phyloP scores from a whole-genome alignment of 2,113 vertebrate genomes.

The Laterallus jamaicensis region DNA sequence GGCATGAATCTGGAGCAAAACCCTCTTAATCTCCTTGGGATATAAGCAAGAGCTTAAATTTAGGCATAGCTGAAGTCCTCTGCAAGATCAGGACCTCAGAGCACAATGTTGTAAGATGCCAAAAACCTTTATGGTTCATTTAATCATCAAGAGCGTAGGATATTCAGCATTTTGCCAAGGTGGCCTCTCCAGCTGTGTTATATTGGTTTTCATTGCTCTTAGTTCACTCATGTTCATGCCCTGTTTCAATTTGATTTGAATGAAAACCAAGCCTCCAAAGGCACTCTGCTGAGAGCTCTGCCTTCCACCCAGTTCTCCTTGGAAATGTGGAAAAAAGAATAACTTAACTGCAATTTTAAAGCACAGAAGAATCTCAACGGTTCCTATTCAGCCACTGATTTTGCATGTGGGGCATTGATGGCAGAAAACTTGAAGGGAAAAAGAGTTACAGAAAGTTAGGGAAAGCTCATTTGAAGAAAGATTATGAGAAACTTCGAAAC shows the following conservation, averaged over 20 bases:
- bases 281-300: background rate
- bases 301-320: background rate
- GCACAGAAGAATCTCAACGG: background rate
- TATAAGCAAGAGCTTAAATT: constrained; percentile 19
- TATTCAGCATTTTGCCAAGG: constrained; percentile 33
- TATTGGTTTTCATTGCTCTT: constrained; percentile 29
- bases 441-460: background rate
- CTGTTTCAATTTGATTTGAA: constrained; percentile 40
- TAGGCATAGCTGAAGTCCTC: background rate
- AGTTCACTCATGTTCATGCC: constrained; percentile 6
- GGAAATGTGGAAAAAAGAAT: constrained; percentile 2
- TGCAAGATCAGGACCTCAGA: constrained; percentile 1
- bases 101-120: background rate
- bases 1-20: background rate
- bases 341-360: background rate
- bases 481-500: background rate
- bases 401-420: background rate
- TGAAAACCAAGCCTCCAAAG: constrained; percentile 29
- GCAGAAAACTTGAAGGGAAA: background rate
- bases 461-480: background rate
- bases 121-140: constrained; percentile 41
- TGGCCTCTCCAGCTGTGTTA: constrained; percentile 49
- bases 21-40: background rate
- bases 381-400: background rate
- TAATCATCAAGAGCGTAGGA: constrained; percentile 23